Conservation (phyloP, 1,140 invertebrate genomes). For the Zaprionus capensis region DNA sequence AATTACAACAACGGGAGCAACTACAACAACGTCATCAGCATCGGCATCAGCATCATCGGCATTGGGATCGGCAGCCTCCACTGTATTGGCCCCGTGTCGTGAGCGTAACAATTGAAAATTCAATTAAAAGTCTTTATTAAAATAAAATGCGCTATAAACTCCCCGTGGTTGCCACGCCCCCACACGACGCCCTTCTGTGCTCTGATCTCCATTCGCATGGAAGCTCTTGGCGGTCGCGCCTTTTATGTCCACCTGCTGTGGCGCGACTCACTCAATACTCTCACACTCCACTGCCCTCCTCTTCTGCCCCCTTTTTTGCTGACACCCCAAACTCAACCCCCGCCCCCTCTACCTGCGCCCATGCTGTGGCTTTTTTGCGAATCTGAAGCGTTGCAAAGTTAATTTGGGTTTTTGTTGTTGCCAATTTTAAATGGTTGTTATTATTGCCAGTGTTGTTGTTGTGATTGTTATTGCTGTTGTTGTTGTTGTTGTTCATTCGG, state of each 20-base stretch:
- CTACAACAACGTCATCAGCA: conserved; percentile 12
- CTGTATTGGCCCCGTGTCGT: conserved; percentile 31
- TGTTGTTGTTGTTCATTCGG: conserved; percentile 43
- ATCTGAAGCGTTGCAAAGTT: conserved; percentile 74
- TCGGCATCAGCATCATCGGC: conserved; percentile 3
- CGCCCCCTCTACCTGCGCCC: conserved; percentile 24
- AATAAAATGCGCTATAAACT: conserved; percentile 75
- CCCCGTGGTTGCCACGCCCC: conserved; percentile 38
- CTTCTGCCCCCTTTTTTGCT: background rate
- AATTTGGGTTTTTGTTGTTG: conserved; percentile 73
- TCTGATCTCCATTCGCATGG: conserved; percentile 17
- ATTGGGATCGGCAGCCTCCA: conserved; percentile 1
- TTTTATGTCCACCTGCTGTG: conserved; percentile 73
- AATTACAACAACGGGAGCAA: conserved; percentile 21
- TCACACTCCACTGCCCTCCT: background rate
- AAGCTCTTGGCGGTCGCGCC: conserved; percentile 58
- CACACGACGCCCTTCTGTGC: conserved; percentile 18
- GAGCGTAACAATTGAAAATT: conserved; percentile 79
- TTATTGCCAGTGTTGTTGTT: conserved; percentile 31
- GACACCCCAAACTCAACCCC: conserved; percentile 1
- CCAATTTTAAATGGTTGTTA: conserved; percentile 55
- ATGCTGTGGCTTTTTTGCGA: conserved; percentile 60
- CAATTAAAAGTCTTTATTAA: conserved; percentile 83
- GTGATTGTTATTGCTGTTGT: conserved; percentile 34
- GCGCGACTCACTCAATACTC: conserved; percentile 11